Conservation (phyloP, 2,113 vertebrate genomes). For the Pheucticus melanocephalus region DNA sequence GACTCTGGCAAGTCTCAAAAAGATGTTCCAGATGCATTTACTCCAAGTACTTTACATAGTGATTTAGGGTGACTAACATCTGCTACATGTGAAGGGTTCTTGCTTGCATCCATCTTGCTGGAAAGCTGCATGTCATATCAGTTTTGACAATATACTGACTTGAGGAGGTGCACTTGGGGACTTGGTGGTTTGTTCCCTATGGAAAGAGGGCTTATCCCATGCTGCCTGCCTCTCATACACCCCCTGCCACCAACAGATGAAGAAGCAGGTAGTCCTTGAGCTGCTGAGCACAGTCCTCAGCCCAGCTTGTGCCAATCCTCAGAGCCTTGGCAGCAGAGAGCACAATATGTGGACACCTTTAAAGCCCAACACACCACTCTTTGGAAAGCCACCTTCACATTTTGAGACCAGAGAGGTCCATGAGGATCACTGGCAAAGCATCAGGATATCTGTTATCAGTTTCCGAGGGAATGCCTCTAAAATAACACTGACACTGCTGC, state of each 20-base stretch:
- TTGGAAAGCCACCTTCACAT: background rate
- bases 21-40: background rate
- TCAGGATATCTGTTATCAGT: background rate
- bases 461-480: background rate
- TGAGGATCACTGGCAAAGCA: background rate
- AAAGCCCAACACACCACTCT: fast-evolving
- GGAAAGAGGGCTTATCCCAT: background rate
- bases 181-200: fast-evolving
- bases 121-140: background rate
- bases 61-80: background rate
- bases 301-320: background rate
- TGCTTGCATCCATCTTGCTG: background rate
- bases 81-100: background rate
- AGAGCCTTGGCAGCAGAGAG: background rate
- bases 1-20: background rate
- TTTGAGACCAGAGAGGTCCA: background rate
- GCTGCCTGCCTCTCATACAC: background rate
- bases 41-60: background rate
- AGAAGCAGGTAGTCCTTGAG: fast-evolving
- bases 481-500: fast-evolving
- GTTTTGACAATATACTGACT: fast-evolving
- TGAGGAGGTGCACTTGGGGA: background rate
- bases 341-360: fast-evolving
- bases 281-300: background rate
- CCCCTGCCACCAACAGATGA: background rate